Evolutionary conservation across 2,797 vertebrate species (phyloP).

Genomic region (Furcifer pardalis): DNA sequence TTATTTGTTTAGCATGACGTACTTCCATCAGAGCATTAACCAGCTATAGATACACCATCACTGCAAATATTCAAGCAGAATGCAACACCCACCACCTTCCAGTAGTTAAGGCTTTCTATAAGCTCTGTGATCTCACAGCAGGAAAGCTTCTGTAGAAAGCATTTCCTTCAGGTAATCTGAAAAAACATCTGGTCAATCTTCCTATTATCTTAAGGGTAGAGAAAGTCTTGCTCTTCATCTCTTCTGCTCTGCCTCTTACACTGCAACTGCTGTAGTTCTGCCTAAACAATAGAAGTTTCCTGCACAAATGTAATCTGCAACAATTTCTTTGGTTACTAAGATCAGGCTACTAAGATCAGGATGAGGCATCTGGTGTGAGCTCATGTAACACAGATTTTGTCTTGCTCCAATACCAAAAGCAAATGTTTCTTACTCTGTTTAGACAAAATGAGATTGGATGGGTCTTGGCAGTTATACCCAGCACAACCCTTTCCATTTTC

Average conservation of each 20-base stretch:
- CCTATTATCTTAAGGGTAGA: background rate
- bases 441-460: background rate
- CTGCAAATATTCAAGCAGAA: background rate
- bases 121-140: no score
- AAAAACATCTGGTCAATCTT: background rate
- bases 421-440: no score
- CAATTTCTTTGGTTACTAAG: no score
- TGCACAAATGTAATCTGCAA: background rate
- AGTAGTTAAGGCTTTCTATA: no score
- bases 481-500: background rate
- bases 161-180: no score
- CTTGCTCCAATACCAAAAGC: no score
- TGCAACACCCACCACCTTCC: background rate
- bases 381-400: no score
- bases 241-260: background rate
- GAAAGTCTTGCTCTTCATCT: background rate
- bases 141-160: background rate
- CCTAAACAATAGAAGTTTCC: background rate
- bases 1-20: background rate
- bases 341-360: no score
- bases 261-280: background rate
- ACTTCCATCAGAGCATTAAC: background rate
- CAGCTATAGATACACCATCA: no score
- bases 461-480: background rate
- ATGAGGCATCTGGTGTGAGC: no score